Evolutionary conservation across 2,113 vertebrate genomes (phyloP), one percentile per base, ranked within the genome.

Genomic region (Galemys pyrenaicus): DNA sequence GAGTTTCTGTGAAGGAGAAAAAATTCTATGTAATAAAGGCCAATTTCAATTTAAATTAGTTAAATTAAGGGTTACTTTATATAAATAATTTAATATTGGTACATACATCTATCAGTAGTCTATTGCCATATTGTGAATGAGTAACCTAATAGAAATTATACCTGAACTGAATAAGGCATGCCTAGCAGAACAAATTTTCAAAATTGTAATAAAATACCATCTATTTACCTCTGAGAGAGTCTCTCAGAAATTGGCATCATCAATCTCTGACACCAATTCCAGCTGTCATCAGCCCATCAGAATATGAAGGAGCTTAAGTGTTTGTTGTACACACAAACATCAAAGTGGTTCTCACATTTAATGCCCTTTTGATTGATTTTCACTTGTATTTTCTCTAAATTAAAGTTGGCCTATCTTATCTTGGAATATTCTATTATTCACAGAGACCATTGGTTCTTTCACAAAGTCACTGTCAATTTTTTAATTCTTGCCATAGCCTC

Each of bases 161-260:
- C 64, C 41, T 75, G 30, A 82, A 85, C 73, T 73, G 62, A 94
- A 88, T 92, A 93, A 89, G 75, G 49, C 81, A 92, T 82, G 41
- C 24, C n/a, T 91, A 86, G 85, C 41, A 88, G 68, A 88, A 95
- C 4, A 58, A 67, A 88, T 28, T 94, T 96, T 64, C 62, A 95
- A 65, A 97, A 81, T 73, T 74, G n/a, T 88, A 87, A 91, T 73
- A 95, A 97, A 97, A 95, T 44, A 44, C 24, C 16, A 94, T 68
- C 60, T 91, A 88, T 77, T 95, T 93, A 91, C 67, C 94, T 96
- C 68, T 91, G 49, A 87, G 32, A 79, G 68, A 58, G 73, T 90
- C 20, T 91, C 26, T 74, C 32, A 82, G 35, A 96, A 96, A 96
- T 75, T 95, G 49, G 77, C 88, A 81, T 92, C 62, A 97, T 94